These are phyloP conservation scores for Phoxinus phoxinus DNA, from an alignment of 2,113 vertebrate species.

Conservation along the genomic window DNA sequence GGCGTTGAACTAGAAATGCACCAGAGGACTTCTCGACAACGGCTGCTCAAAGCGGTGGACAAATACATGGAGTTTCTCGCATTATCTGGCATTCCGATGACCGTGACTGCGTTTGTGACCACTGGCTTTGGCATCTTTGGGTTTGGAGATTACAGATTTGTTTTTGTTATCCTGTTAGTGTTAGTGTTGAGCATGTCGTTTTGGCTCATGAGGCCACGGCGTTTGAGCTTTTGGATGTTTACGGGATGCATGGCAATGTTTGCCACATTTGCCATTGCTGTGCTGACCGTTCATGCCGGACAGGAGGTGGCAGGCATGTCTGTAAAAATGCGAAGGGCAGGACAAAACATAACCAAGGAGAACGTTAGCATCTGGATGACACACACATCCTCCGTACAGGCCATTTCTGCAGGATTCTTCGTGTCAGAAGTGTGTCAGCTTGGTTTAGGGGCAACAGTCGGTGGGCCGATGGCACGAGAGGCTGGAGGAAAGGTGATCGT, in stretches of 20 bases:
- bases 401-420: conserved; percentile 67
- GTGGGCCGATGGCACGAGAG: conserved; percentile 62
- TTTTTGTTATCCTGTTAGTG: conserved; percentile 63
- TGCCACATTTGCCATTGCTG: conserved; percentile 66
- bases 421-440: conserved; percentile 69
- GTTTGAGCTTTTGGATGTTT: conserved; percentile 75
- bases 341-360: conserved; percentile 50
- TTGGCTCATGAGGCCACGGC: conserved; percentile 55
- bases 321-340: conserved; percentile 52
- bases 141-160: conserved; percentile 68
- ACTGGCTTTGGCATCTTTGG: conserved; percentile 69
- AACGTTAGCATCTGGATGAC: conserved; percentile 56
- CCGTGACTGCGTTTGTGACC: conserved; percentile 63
- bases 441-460: conserved; percentile 68
- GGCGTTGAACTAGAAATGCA: conserved; percentile 56
- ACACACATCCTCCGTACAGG: conserved; percentile 63
- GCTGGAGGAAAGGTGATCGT: conserved; percentile 60
- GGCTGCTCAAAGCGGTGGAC: conserved; percentile 60
- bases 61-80: conserved; percentile 72
- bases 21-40: conserved; percentile 61
- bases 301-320: conserved; percentile 61
- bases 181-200: conserved; percentile 62
- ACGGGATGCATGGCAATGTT: conserved; percentile 71
- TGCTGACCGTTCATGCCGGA: conserved; percentile 71
- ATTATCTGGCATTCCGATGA: conserved; percentile 73